Evolutionary conservation across 2,888 invertebrate species (phyloP), one percentile per base, ranked within the genome.

Genomic region (Agrotis ipsilon): DNA sequence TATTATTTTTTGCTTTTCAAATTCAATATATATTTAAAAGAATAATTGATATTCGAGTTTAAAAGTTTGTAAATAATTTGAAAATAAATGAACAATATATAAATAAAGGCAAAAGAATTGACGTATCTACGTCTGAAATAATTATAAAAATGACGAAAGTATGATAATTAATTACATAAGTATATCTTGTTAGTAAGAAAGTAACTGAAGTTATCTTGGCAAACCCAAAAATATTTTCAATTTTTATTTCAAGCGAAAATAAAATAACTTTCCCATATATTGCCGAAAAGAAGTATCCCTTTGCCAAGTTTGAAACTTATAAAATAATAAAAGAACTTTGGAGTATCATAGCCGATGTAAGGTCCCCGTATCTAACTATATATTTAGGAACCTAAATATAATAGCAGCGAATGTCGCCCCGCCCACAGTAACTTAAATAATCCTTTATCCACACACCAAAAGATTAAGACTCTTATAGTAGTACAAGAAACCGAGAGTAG

Each of bases 331-430:
- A 77, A 66, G 59, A 75, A 87, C 94, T 95, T 95, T 94, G 94
- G 95, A 93, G 89, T 87, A 87, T 94, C 95, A 95, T 95, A 95
- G 95, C 95, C 95, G 89, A 89, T 87, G 82, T 85, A 84, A 82
- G 87, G 84, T 85, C 82, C 87, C 83, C 86, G 85, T 90, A 86
- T 87, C 92, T 94, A 93, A 91, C 87, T 92, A 93, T 91, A 92
- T 93, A 93, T 93, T 93, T 92, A 93, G 88, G 84, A 88, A 87
- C 80, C 90, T 93, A 93, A 93, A 93, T 92, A 92, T 90, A 91
- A 89, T 88, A 92, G 91, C 88, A 78, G 71, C 72, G 32, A 69
- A 48, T 68, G 62, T 68, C 65, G 73, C 72, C 72, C 52, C 39
- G 43, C 52, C 72, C 45, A 55, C 57, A 75, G 63, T 63, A 27